Evolutionary conservation across 2,113 vertebrate species (phyloP).

Genomic region (Glaucomys volans): DNA sequence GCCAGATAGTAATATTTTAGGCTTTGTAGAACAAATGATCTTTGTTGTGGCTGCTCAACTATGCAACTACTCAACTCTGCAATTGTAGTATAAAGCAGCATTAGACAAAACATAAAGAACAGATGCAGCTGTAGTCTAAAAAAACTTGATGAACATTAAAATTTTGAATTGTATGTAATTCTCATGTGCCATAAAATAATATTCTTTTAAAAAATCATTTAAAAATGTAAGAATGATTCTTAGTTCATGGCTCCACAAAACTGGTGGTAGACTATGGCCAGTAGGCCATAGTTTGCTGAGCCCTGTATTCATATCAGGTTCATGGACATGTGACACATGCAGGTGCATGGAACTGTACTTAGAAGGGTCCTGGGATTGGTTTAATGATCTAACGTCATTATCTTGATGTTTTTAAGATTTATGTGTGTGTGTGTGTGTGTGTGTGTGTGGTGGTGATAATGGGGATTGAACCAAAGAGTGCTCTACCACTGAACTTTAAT

Average conservation of each 20-base stretch:
- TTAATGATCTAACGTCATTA: background rate
- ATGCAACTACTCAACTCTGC: background rate
- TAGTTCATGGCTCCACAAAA: background rate
- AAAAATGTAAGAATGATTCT: slow-evolving; percentile 26
- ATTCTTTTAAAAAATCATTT: background rate
- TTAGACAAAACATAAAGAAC: background rate
- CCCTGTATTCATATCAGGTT: background rate
- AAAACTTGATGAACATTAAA: slow-evolving; percentile 40
- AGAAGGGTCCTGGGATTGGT: background rate
- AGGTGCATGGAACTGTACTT: background rate
- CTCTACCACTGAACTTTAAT: too few species aligned
- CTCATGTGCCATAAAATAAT: background rate
- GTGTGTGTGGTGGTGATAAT: too few species aligned
- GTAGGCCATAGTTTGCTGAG: background rate
- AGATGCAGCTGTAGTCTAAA: background rate
- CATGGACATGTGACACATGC: background rate
- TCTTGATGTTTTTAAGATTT: background rate
- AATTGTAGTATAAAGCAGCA: background rate
- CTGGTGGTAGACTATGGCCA: background rate
- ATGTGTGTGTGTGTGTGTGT: too few species aligned
- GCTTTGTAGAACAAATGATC: slow-evolving; percentile 21
- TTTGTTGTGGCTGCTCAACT: slow-evolving; percentile 3
- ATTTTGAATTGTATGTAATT: slow-evolving; percentile 26
- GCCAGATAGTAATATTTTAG: slow-evolving; percentile 34
- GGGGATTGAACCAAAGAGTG: too few species aligned